Evolutionary conservation across 1,140 invertebrate species (phyloP), one percentile per base, ranked within the genome.

Genomic region (Pararge aegeria): DNA sequence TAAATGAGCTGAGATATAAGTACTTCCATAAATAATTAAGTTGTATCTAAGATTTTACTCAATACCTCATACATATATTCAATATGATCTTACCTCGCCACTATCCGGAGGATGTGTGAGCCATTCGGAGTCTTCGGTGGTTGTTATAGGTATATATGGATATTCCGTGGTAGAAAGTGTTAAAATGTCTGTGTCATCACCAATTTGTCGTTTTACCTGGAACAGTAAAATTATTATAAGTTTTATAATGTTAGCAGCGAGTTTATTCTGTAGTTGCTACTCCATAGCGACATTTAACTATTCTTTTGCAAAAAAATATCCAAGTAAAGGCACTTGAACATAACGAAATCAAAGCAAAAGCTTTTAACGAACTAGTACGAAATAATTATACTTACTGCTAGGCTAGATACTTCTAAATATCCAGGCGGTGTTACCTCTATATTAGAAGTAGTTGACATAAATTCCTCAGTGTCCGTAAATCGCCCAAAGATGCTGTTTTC

Each of bases 401-500:
- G 19, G 7, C 40, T 38, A n/a, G 42, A 67, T n/a, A 70, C 19
- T 54, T 74, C 70, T 30, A 73, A 30, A 24, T 19, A 19, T 16
- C 62, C 62, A n/a, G 66, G 60, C 9, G 51, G 46, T 2, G 50
- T 62, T 6, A 53, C 62, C 24, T 73, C 70, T 37, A 61, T 49
- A 46, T 50, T 68, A 1, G 72, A 34, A 10, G 67, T 61, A 12
- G 73, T 65, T 0, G 72, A 52, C 13, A 73, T 49, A 10, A 73
- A 57, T 5, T 78, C 78, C 9, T 77, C 70, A 5, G 65, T 61
- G 27, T 73, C 73, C 0, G 80, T 78, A 68, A 89, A 89, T 34
- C 64, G 66, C 9, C 86, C 86, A 24, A 89, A 89, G 40, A 89
- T 87, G 44, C 83, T 87, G 53, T 89, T 89, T 70, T 87, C 83